Percentiles rank a stretch among this genome's conserved stretches.
These are phyloP conservation scores for Mus spretus DNA, from an alignment of 2,797 vertebrate species.

Conservation along the genomic window DNA sequence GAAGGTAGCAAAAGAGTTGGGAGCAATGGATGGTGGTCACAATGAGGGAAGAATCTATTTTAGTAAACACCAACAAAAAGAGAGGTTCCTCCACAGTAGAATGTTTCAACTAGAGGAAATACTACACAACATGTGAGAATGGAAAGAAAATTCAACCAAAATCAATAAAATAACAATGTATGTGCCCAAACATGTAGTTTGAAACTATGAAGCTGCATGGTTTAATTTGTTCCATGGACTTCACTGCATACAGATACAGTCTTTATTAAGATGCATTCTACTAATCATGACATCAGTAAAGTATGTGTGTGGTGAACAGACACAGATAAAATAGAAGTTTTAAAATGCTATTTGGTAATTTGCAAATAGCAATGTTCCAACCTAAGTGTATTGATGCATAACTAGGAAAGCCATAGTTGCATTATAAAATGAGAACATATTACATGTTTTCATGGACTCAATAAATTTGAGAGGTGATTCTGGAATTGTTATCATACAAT, in stretches of 20 bases:
- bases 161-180: slow-evolving; percentile 1
- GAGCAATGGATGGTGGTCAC: not conserved
- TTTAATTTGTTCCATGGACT: not conserved
- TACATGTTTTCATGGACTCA: not conserved
- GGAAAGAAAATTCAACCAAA: not conserved
- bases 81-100: not conserved
- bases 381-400: slow-evolving; percentile 3
- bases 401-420: not conserved
- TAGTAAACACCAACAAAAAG: not conserved
- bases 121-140: not conserved
- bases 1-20: not conserved
- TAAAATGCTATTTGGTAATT: not conserved
- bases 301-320: not conserved
- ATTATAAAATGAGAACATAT: slow-evolving; percentile 39
- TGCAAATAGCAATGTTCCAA: slow-evolving; percentile 6
- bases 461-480: not conserved
- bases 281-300: not conserved
- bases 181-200: not conserved
- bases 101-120: not conserved
- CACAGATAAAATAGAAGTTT: not conserved
- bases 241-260: not conserved
- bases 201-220: not conserved
- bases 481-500: not conserved
- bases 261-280: no score
- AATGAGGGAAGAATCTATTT: not conserved